phyloP scores from a whole-genome alignment of 1,140 invertebrate species.

The Druon quercuslanigerum region DNA sequence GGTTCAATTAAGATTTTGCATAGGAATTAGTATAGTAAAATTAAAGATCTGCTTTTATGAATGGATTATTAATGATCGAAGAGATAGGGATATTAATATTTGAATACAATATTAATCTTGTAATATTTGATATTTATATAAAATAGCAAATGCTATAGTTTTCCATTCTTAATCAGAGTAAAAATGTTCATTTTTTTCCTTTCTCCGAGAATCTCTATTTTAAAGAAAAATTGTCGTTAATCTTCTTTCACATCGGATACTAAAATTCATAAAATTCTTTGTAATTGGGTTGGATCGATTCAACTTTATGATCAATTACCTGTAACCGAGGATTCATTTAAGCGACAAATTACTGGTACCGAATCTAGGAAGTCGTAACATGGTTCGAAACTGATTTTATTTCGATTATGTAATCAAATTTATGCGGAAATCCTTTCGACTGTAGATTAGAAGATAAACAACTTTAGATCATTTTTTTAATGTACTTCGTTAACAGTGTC shows the following conservation, averaged over 20 bases:
- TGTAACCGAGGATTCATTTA: slow-evolving; percentile 8
- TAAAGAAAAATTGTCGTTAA: neutral
- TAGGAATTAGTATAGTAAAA: neutral
- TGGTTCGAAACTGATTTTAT: neutral
- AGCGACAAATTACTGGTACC: slow-evolving; percentile 1
- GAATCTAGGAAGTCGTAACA: slow-evolving; percentile 23
- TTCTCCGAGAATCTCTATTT: neutral
- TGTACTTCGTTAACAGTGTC: neutral
- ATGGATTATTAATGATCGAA: neutral
- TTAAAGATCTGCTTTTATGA: slow-evolving; percentile 7
- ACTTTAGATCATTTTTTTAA: neutral
- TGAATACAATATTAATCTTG: neutral
- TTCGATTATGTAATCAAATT: slow-evolving; percentile 19
- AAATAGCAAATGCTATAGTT: neutral
- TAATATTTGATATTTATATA: neutral
- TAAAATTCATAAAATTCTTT: neutral
- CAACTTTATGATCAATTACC: slow-evolving; percentile 4
- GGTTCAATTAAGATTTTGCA: neutral
- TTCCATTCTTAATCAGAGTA: neutral
- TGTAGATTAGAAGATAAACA: neutral
- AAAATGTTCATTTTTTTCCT: neutral
- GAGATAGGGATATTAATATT: neutral
- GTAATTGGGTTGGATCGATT: slow-evolving; percentile 10
- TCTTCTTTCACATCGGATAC: neutral
- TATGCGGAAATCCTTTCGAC: slow-evolving; percentile 26